Base-by-base conservation (phyloP, 2,888 invertebrate species). In the Nemapogon koenigi region DNA sequence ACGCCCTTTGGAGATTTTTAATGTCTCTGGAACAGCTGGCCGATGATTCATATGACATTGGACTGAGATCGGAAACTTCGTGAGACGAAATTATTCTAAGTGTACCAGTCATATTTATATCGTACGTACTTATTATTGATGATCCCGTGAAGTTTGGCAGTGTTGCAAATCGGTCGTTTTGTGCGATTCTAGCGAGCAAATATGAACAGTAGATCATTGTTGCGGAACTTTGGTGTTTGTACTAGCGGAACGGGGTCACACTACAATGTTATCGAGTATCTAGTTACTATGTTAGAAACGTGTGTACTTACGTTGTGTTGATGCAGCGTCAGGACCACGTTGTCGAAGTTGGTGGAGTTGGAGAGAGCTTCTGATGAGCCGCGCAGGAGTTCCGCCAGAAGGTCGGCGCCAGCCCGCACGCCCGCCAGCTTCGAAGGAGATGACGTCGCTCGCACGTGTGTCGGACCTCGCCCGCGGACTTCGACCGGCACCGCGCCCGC, bases 311-410 rank as follows among this genome's bases (percentile, higher is more conserved):
- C 79, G 49, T 78, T 80, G 49, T 78, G 73, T 48, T 79, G 73
- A 46, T 78, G 79, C 35, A 78, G 70, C 25, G 75, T 75, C 44
- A 80, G 55, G 41, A 79, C 69, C 40, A 79, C 78, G 61, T 76
- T 78, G 66, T 78, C 79, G 57, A 80, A 75, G 42, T 71, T 62
- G 10, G 72, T 63, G 3, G 84, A 81, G 43, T 85, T 83, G 11
- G 88, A 84, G 39, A 89, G 72, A 46, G 89, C 86, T 60, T 91
- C 91, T 27, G 91, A 91, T 52, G 90, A 90, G 39, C 90, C 91
- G 46, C 88, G 83, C 32, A 91, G 81, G 43, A 91, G 71, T 59
- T 90, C 89, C 30, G 90, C 90, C 42, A 91, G 75, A 42, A 91
- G 70, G 57, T 90, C 89, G 2, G 63, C 67, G 16, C 70, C 72